Base-by-base conservation (phyloP, 2,888 invertebrate species). In the Nymphalis urticae region DNA sequence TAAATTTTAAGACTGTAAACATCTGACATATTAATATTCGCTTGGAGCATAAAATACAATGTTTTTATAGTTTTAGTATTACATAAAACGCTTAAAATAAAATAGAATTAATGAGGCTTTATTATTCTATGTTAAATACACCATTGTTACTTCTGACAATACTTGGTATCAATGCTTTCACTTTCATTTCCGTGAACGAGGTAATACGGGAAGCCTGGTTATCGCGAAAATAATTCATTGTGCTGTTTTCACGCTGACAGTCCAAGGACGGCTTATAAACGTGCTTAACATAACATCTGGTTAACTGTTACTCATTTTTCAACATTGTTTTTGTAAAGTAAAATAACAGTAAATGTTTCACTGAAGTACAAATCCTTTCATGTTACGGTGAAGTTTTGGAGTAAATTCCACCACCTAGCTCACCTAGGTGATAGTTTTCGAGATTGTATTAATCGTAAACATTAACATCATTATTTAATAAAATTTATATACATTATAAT, bases 201-300 rank as follows among this genome's bases (percentile, higher is more conserved):
- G 64, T 75, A 75, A 73, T 76, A 73, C 80, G 79, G 87, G 85
- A 86, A 85, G 85, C 80, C 71, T 70, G 73, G 76, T 85, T 87
- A 85, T 86, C 86, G 82, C 79, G 58, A 58, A 76, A 86, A 85
- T 82, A 81, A 80, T 75, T 78, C 83, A 90, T 89, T 90, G 89
- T 90, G 78, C 83, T 89, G 77, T 82, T 74, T 74, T 72, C 67
- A 71, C 72, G 73, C 85, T 85, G 83, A 84, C 79, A 75, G 78
- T 71, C 75, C 86, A 89, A 88, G 88, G 87, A 88, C 87, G 86
- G 87, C 80, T 76, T 77, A 77, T 72, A n/a, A n/a, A 32, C 27
- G 3, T 32, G 32, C 60, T 63, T 56, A n/a, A 58, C 19, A 36
- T 17, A 9, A 36, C 19, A 27, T 13, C 24, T 53, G 27, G 24